Base-by-base conservation (phyloP, 2,888 invertebrate species). In the Morpho achilles region DNA sequence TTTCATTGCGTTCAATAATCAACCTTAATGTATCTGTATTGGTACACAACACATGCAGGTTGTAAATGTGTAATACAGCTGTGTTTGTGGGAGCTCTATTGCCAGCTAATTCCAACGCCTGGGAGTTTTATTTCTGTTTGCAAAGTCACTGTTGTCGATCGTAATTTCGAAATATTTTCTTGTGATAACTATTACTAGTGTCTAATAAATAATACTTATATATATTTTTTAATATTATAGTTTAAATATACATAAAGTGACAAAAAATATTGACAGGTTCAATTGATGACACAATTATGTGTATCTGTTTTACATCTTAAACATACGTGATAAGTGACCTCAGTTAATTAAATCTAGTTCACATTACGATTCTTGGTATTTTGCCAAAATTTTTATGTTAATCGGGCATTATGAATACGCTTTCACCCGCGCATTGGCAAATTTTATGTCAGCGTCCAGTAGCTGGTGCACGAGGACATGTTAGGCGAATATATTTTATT, bases 121-220 rank as follows among this genome's bases (percentile, higher is more conserved):
- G 83, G 81, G 82, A 78, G 74, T 72, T 81, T 81, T 88, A 89
- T 89, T 88, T 88, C 82, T 61, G 83, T 83, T 77, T 68, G 75
- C 78, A 76, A 73, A 75, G 71, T 70, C 77, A 70, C 67, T 65
- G 76, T 82, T 81, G 82, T 80, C 77, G 74, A 70, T 69, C 72
- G 75, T 77, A 77, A 77, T 79, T 78, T 79, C 81, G 87, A 85
- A 81, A 82, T 83, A 82, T 76, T 81, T 78, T 73, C 73, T 63
- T 41, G 45, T 55, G 49, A 53, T 71, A 74, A 74, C 74, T 78
- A 83, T 87, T 87, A 87, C 82, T 86, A 84, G 76, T 85, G 87
- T 75, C 4, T 32, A 32, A 32, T 16, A 16, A 16, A 16, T 16
- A 16, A 16, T 16, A 16, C 16, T 16, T 16, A 16, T 32, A 32